A percentile compares a stretch with the other conserved stretches of the same genome.
These are phyloP conservation scores for Timema cristinae DNA, from an alignment of 2,888 invertebrate species.

Conservation along the genomic window DNA sequence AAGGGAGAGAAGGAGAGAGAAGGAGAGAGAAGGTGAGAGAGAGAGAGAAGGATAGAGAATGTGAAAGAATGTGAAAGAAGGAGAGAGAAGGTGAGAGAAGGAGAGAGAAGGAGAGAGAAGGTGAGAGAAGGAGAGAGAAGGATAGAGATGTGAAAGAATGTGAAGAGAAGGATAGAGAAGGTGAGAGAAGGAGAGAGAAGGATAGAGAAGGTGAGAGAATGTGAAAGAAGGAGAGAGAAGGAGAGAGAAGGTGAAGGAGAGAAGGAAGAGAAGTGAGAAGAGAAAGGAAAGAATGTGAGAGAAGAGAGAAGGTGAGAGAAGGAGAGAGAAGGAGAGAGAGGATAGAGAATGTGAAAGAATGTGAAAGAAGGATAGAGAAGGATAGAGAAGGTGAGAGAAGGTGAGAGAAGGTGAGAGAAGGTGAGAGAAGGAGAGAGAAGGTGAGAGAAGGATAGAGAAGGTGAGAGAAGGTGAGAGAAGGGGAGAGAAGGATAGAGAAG, in stretches of 20 bases:
- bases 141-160: background rate
- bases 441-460: too few species aligned
- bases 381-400: background rate
- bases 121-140: background rate
- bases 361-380: background rate
- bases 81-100: background rate
- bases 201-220: background rate
- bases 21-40: background rate
- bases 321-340: conserved; percentile 16
- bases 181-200: background rate
- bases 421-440: too few species aligned
- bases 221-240: background rate
- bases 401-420: too few species aligned
- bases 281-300: background rate
- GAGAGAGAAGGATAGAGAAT: background rate
- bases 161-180: background rate
- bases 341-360: background rate
- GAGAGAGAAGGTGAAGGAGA: background rate
- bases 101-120: too few species aligned
- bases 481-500: too few species aligned
- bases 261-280: background rate
- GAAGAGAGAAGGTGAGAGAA: conserved; percentile 13
- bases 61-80: background rate
- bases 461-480: too few species aligned
- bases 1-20: conserved; percentile 3